Percentiles rank a stretch among this genome's conserved stretches.
Evolutionary conservation across 2,113 vertebrate species (phyloP).

Genomic region (Pycnonotus jocosus): DNA sequence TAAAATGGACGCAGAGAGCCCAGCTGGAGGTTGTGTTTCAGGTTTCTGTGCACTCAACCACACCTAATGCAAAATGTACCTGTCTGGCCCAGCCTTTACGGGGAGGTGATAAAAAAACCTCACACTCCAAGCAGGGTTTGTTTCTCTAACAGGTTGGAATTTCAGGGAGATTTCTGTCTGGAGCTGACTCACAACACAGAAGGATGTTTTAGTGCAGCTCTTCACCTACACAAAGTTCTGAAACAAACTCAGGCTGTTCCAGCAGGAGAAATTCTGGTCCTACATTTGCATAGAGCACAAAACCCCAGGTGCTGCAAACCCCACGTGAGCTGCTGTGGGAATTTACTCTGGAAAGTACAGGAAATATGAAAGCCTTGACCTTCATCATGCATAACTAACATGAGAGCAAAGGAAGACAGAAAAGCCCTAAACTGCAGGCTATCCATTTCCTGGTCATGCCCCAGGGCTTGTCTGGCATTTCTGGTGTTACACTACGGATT

Average conservation of each 20-base stretch:
- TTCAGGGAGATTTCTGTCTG: constrained; percentile 22
- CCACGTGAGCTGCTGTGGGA: neutral
- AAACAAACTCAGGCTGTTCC: neutral
- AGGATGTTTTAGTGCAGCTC: neutral
- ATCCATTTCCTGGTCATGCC: neutral
- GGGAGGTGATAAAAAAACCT: neutral
- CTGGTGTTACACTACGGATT: neutral
- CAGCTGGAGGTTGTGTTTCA: neutral
- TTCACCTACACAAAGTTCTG: neutral
- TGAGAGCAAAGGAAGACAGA: neutral
- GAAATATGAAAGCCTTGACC: neutral
- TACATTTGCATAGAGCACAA: neutral
- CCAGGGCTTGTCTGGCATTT: neutral
- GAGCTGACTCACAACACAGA: neutral
- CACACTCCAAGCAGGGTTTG: neutral
- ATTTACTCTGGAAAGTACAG: constrained; percentile 46
- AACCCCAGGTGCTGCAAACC: neutral
- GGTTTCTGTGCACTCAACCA: constrained; percentile 29
- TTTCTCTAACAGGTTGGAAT: neutral
- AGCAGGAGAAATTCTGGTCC: neutral
- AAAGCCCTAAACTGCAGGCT: neutral
- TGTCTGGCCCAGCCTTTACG: neutral
- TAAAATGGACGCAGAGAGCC: neutral
- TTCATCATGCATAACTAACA: neutral
- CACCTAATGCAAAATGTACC: constrained; percentile 2